Evolutionary conservation across 2,113 vertebrate genomes (phyloP).

Genomic region (Apodemus sylvaticus): DNA sequence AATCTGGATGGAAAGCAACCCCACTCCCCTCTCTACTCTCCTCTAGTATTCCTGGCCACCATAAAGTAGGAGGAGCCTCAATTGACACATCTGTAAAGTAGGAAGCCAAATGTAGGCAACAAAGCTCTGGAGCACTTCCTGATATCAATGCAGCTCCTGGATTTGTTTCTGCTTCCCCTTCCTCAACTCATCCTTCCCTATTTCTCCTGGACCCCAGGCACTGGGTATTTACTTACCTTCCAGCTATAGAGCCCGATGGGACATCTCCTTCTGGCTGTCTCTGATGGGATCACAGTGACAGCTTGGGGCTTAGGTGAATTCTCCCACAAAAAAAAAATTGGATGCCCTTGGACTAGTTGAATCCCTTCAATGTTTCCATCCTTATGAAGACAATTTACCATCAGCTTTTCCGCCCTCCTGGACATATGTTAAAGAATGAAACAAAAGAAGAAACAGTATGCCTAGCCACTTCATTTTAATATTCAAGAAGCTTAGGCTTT

Average conservation of each 20-base stretch:
- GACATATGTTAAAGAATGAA: neutral
- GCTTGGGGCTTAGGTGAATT: neutral
- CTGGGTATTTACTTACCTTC: neutral
- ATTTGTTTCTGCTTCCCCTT: constrained; percentile 4
- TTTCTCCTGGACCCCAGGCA: constrained; percentile 50
- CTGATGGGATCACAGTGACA: neutral
- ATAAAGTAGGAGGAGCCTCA: neutral
- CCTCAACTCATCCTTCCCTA: neutral
- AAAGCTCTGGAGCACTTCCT: neutral
- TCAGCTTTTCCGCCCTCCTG: constrained; percentile 2
- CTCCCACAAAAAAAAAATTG: constrained; percentile 30
- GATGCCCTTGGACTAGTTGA: neutral
- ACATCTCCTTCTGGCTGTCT: constrained; percentile 46
- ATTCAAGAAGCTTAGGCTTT: neutral
- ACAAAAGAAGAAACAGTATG: neutral
- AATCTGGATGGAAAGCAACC: neutral
- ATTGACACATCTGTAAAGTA: neutral
- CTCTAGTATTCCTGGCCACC: neutral
- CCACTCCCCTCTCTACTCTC: neutral
- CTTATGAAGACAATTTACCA: neutral
- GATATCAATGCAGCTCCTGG: constrained; percentile 45
- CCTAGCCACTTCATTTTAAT: constrained; percentile 19
- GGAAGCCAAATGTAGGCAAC: accelerated
- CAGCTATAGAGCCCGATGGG: neutral
- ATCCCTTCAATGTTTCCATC: constrained; percentile 36